Evolutionary conservation across 2,888 invertebrate species (phyloP).

Genomic region (Ophion obscuratus): DNA sequence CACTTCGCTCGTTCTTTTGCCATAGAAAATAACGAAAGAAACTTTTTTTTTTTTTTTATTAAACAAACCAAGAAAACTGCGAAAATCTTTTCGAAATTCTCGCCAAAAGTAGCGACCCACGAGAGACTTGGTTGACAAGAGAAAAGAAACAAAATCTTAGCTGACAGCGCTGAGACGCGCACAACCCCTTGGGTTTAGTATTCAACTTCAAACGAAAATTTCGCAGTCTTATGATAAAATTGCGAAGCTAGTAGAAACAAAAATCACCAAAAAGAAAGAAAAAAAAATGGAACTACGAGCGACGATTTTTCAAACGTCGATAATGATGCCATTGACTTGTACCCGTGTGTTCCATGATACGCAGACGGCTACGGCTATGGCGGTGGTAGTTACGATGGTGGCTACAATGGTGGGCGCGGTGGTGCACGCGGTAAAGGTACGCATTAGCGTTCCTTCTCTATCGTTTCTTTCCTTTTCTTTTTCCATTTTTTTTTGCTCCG

Average conservation of each 20-base stretch:
- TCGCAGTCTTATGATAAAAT: neutral
- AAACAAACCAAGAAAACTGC: neutral
- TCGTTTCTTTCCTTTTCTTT: conserved; percentile 71
- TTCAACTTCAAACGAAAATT: conserved; percentile 9
- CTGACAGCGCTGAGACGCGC: neutral
- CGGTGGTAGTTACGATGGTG: conserved; percentile 95
- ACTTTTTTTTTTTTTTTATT: too few relatives aligned
- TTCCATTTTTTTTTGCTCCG: conserved; percentile 46
- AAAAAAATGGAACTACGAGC: conserved; percentile 34
- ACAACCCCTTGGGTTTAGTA: conserved; percentile 4
- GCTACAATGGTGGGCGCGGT: conserved; percentile 93
- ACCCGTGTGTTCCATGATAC: conserved; percentile 83
- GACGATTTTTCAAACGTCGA: conserved; percentile 65
- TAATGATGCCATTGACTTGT: conserved; percentile 79
- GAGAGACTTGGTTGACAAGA: neutral
- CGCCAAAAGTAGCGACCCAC: neutral
- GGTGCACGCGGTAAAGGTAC: conserved; percentile 95
- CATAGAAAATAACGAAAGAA: neutral
- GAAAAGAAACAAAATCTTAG: neutral
- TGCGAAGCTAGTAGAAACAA: neutral
- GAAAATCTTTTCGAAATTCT: neutral
- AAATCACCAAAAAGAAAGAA: conserved; percentile 24
- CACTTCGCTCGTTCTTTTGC: conserved; percentile 47
- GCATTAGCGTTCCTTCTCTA: conserved; percentile 84
- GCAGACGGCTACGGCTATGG: conserved; percentile 92